A percentile compares a stretch with the other conserved stretches of the same genome.
These are phyloP conservation scores for Abscondita cerata DNA, from an alignment of 2,888 invertebrate genomes.

Conservation along the genomic window DNA sequence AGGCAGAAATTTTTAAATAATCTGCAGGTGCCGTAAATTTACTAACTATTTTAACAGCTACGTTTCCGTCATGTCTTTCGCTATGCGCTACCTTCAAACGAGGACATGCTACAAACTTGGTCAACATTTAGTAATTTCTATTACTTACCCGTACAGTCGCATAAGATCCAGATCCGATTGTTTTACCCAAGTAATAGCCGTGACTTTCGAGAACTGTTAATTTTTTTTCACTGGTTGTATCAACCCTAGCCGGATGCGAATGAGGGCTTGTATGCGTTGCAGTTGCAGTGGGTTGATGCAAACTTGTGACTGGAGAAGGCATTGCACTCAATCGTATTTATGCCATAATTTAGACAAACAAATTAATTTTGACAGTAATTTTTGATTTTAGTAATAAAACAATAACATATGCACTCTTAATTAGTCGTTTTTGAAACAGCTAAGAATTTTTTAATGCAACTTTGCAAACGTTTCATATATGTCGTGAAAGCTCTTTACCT, in stretches of 20 bases:
- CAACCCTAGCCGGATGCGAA: constrained; percentile 27
- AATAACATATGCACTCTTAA: neutral
- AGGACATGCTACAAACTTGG: no score
- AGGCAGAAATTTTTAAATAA: constrained; percentile 81
- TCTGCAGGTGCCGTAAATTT: constrained; percentile 84
- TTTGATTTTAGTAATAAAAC: neutral
- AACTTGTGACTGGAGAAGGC: constrained; percentile 53
- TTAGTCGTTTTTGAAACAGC: no score
- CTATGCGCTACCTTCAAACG: constrained; percentile 71
- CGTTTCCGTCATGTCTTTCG: constrained; percentile 73
- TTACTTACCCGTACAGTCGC: constrained; percentile 75
- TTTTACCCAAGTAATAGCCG: constrained; percentile 76
- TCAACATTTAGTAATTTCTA: no score
- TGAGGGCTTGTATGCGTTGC: constrained; percentile 39
- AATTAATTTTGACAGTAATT: constrained; percentile 26
- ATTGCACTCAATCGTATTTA: constrained; percentile 39
- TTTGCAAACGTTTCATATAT: no score
- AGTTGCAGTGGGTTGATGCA: constrained; percentile 47
- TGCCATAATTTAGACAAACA: constrained; percentile 28
- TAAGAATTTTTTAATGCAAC: no score
- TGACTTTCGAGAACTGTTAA: constrained; percentile 75
- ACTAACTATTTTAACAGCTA: constrained; percentile 84
- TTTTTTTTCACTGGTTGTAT: constrained; percentile 52
- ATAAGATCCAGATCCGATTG: constrained; percentile 83
- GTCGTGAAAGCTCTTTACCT: no score